phyloP scores from a whole-genome alignment of 2,113 vertebrate genomes.

The Condylura cristata region DNA sequence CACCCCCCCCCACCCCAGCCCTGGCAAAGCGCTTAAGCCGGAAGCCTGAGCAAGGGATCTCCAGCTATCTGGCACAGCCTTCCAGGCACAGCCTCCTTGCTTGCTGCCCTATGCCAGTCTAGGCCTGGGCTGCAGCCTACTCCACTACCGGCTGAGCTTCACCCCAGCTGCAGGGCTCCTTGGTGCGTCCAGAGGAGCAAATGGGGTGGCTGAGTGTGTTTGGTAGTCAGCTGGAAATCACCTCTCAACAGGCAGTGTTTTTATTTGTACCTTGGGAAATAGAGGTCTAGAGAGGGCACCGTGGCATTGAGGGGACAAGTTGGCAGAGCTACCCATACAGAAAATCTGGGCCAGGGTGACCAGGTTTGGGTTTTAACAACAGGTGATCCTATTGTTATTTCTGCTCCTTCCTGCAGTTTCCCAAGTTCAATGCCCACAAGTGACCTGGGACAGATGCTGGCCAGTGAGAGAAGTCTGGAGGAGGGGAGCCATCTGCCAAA shows the following conservation, averaged over 20 bases:
- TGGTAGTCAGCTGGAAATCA: too few species aligned
- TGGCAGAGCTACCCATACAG: background rate
- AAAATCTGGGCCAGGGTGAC: background rate
- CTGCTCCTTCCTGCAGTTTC: background rate
- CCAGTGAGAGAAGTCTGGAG: background rate
- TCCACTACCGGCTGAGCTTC: background rate
- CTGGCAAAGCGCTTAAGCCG: background rate
- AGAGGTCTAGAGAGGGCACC: rapidly evolving
- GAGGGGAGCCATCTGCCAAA: too few species aligned
- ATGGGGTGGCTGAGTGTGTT: background rate
- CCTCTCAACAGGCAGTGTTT: background rate
- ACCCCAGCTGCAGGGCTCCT: background rate
- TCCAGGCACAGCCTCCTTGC: background rate
- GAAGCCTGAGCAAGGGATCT: background rate
- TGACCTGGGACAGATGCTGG: background rate
- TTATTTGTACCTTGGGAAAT: background rate
- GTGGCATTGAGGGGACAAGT: rapidly evolving
- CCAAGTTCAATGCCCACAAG: background rate
- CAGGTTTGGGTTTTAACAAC: background rate
- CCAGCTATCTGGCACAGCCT: background rate
- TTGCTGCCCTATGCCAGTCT: background rate
- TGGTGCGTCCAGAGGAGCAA: background rate
- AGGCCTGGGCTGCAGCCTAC: background rate
- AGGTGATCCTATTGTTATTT: background rate
- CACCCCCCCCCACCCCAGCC: background rate